Evolutionary conservation across 2,113 vertebrate species (phyloP), one percentile per base, ranked within the genome.

Genomic region (Toxotes jaculatrix): DNA sequence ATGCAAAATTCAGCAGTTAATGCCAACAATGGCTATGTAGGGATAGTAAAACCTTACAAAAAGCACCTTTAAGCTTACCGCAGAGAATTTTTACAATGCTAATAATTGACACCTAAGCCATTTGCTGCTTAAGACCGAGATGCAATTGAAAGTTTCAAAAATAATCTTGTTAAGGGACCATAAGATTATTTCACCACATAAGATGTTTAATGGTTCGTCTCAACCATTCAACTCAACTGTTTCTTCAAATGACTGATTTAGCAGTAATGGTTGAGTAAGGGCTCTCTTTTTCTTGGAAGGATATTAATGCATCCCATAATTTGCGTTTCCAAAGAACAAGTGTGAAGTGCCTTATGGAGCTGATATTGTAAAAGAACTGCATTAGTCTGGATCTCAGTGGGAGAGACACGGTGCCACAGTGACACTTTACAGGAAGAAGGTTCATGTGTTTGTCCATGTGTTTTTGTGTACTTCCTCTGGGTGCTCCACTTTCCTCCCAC

Each of bases 401-500:
- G 42, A 31, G 43, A 43, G 34, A 49, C 34, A 23, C 17, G 0
- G 67, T 5, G 45, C 56, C 40, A 73, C 56, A 42, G 34, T 31
- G 71, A 59, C 79, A n/a, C 77, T 83, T 78, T 42, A 45, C 31
- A 57, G 47, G 59, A 63, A 66, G 64, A 69, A 60, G 42, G 34
- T 49, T 76, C 27, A 65, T 0, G 47, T 72, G 74, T 79, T 77
- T 74, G 49, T 81, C 49, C 76, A 47, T 38, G 60, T 69, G 42
- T 60, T 82, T 81, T 64, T 2, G 56, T 67, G 60, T 21, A 13
- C 75, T 73, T 79, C 53, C 70, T 80, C 17, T 6, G 16, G 78
- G 62, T 77, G 82, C 72, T 77, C 66, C 74, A 65, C 43, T 57
- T 69, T 72, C 59, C 69, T 60, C 63, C 63, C 31, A 62, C 71